Conservation (phyloP, 1,140 invertebrate species). For the Caenorhabditis remanei region DNA sequence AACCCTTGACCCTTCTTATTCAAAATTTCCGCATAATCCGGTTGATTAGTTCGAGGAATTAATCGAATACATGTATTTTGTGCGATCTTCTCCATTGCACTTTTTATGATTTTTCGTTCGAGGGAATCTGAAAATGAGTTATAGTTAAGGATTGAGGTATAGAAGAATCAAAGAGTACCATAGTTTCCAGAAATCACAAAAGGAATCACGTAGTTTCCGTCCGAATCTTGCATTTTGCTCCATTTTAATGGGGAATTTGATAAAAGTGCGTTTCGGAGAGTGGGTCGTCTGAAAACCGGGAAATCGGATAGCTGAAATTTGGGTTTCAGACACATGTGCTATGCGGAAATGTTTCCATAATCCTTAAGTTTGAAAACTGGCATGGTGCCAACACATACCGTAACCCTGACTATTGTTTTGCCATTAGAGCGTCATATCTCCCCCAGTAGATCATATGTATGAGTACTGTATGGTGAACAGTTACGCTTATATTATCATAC, state of each 20-base stretch:
- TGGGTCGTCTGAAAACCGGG: constrained; percentile 42
- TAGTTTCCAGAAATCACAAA: constrained; percentile 64
- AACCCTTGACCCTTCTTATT: constrained; percentile 66
- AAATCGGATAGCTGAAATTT: background rate
- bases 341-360: too few species aligned
- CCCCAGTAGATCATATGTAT: too few species aligned
- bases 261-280: constrained; percentile 61
- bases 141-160: background rate
- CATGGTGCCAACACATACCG: too few species aligned
- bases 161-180: constrained; percentile 57
- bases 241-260: constrained; percentile 63
- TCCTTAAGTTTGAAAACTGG: too few species aligned
- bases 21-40: constrained; percentile 65
- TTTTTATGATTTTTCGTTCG: constrained; percentile 56
- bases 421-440: too few species aligned
- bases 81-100: constrained; percentile 64
- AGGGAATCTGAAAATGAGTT: constrained; percentile 55
- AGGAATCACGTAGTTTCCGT: constrained; percentile 63
- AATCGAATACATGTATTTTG: constrained; percentile 65
- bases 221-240: constrained; percentile 59
- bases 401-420: too few species aligned
- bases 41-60: constrained; percentile 47
- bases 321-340: background rate
- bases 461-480: too few species aligned
- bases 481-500: too few species aligned